Conservation (phyloP, 2,113 vertebrate species). For the Apeltes quadracus region DNA sequence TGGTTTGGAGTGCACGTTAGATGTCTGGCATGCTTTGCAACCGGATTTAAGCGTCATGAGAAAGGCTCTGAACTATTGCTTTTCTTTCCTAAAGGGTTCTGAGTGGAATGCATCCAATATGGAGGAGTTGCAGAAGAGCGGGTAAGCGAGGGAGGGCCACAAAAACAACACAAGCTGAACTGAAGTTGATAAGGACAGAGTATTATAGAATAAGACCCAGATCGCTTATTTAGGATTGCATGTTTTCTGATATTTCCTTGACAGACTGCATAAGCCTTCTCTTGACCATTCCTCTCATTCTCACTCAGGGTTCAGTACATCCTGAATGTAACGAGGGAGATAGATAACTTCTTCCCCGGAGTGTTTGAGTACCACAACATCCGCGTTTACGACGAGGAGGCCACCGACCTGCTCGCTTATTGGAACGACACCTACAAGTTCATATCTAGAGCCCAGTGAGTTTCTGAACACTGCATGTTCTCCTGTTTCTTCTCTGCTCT, state of each 20-base stretch:
- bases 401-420: conserved; percentile 94
- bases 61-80: conserved; percentile 45
- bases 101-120: conserved; percentile 99
- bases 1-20: conserved; percentile 23
- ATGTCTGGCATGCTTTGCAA: conserved; percentile 16
- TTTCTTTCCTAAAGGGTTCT: conserved; percentile 85
- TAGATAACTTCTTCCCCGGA: conserved; percentile 98
- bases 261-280: not conserved
- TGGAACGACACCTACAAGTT: conserved; percentile 99
- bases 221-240: conserved; percentile 12
- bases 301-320: conserved; percentile 92
- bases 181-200: not conserved
- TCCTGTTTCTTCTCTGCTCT: not conserved
- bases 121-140: conserved; percentile 95
- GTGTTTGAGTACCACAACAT: conserved; percentile 98
- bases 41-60: conserved; percentile 58
- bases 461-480: conserved; percentile 6
- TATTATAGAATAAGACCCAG: not conserved
- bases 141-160: conserved; percentile 81
- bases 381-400: conserved; percentile 97
- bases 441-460: conserved; percentile 98
- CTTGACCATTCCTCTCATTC: not conserved
- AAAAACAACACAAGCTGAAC: conserved; percentile 4
- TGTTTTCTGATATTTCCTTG: conserved; percentile 2
- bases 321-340: conserved; percentile 97